Evolutionary conservation across 1,140 invertebrate genomes (phyloP), one percentile per base, ranked within the genome.

Genomic region (Trichonephila inaurata): DNA sequence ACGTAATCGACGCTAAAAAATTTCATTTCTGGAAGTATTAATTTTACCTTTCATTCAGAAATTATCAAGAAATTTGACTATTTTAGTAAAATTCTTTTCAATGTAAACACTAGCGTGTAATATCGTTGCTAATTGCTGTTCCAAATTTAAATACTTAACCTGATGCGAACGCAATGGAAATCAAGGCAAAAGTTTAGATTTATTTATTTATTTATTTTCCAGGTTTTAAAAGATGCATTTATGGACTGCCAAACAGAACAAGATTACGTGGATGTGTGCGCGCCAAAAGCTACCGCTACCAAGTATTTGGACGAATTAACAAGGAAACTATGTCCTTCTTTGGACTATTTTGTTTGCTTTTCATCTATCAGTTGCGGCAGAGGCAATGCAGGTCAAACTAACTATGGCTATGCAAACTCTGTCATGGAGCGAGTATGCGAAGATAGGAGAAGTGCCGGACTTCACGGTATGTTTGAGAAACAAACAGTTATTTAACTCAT

Each of bases 371-470:
- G 98, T 19, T 99, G 98, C 96, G 99, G 99, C 14, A 97, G 98
- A 91, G 99, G 99, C 92, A 99, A 99, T 96, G 97, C 97, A 89
- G 99, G 99, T 3, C 99, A 99, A 96, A 97, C 97, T n/a, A 99
- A 99, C 96, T 99, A 99, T 95, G 99, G 98, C 89, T 97, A 98
- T 94, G 98, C 99, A 33, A 99, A 99, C 96, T 99, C 98, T 0
- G 97, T 97, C 8, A 99, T 99, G 98, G 99, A 99, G 6, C 61
- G 99, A 91, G 97, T 99, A 61, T 97, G 98, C 95, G 99, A 99
- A 96, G 96, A 97, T 88, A 97, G 99, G 93, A 97, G 97, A 95
- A 96, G 96, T 18, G 97, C 97, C 95, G 98, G 96, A 14, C 95
- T 98, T 60, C 97, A 97, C 83, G 97, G 97, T 95, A 95, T 51